phyloP scores from a whole-genome alignment of 2,888 invertebrate genomes.

The Phaonia tiefii region DNA sequence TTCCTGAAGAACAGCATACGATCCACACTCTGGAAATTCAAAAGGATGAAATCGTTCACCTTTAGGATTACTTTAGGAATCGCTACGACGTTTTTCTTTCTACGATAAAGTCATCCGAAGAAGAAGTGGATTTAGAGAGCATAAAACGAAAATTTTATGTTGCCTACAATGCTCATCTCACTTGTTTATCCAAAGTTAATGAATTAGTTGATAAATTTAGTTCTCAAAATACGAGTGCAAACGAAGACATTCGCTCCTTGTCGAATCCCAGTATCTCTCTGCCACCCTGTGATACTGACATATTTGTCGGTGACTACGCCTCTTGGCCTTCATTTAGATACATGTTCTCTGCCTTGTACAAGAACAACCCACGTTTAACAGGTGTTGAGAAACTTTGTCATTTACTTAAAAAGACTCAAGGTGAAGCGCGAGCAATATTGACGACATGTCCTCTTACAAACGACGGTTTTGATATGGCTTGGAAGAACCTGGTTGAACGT shows the following conservation, averaged over 20 bases:
- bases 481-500: neutral
- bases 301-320: neutral
- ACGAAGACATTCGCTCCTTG: neutral
- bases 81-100: conserved; percentile 3
- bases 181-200: conserved; percentile 13
- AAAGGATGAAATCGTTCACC: conserved; percentile 19
- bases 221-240: neutral
- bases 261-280: neutral
- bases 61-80: neutral
- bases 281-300: neutral
- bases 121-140: neutral
- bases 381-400: conserved; percentile 20
- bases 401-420: conserved; percentile 21
- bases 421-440: neutral
- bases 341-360: conserved; percentile 1
- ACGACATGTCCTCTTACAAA: neutral
- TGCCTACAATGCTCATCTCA: conserved; percentile 24
- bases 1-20: conserved; percentile 1
- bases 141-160: conserved; percentile 1
- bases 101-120: neutral
- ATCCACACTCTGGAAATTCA: conserved; percentile 17
- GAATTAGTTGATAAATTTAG: neutral
- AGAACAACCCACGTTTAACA: neutral
- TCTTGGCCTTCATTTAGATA: neutral
- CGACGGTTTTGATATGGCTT: conserved; percentile 1